Evolutionary conservation across 2,888 invertebrate species (phyloP).

Genomic region (Cheilosia urbana): DNA sequence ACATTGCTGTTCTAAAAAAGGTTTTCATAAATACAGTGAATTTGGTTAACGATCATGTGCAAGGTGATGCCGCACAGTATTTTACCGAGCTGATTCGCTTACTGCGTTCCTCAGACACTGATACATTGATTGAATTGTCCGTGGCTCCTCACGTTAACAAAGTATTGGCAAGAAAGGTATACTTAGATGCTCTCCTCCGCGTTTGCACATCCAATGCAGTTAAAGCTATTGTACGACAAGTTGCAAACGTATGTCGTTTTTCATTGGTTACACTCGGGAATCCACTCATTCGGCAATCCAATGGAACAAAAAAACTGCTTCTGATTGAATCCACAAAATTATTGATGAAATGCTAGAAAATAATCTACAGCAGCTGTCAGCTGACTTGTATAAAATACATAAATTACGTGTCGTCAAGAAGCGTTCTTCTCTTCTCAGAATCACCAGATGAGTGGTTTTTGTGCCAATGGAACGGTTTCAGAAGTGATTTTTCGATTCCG

Average conservation of each 20-base stretch:
- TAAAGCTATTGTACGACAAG: constrained; percentile 87
- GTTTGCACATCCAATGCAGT: constrained; percentile 91
- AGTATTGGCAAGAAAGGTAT: constrained; percentile 86
- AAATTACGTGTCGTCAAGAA: no score
- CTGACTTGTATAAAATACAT: no score
- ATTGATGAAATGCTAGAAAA: no score
- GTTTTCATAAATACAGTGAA: constrained; percentile 87
- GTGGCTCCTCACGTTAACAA: constrained; percentile 82
- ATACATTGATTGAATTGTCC: constrained; percentile 88
- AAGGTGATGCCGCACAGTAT: constrained; percentile 87
- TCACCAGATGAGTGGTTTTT: no score
- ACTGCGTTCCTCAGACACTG: constrained; percentile 87
- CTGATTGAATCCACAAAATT: no score
- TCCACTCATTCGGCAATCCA: no score
- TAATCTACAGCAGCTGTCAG: no score
- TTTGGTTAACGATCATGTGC: constrained; percentile 86
- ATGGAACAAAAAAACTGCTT: no score
- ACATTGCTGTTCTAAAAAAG: constrained; percentile 85
- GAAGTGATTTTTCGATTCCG: no score
- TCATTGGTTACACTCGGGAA: no score
- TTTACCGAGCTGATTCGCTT: constrained; percentile 86
- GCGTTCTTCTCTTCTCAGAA: no score
- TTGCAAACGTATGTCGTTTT: constrained; percentile 84
- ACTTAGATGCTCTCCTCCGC: constrained; percentile 92
- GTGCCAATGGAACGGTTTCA: no score